Evolutionary conservation across 2,113 vertebrate species (phyloP).

Genomic region (Alethe diademata): DNA sequence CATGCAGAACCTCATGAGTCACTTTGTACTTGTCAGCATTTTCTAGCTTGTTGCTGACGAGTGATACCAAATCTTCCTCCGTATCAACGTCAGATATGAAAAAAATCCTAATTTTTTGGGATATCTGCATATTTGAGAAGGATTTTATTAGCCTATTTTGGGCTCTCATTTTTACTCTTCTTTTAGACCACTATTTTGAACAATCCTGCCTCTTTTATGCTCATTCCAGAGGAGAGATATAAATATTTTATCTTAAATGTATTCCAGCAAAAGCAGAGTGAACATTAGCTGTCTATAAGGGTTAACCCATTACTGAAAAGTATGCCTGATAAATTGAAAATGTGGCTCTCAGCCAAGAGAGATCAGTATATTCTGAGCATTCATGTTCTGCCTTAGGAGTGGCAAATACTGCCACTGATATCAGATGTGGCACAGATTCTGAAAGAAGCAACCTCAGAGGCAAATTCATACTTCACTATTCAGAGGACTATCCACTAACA

Average conservation of each 20-base stretch:
- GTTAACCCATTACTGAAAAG: constrained; percentile 62
- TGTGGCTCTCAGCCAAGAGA: constrained; percentile 40
- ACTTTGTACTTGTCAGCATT: background rate
- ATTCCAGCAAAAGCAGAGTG: background rate
- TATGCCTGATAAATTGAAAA: constrained; percentile 54
- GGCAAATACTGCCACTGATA: background rate
- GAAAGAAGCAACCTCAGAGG: constrained; percentile 27
- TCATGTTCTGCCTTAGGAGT: constrained; percentile 28
- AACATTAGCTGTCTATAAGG: constrained; percentile 44
- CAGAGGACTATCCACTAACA: background rate
- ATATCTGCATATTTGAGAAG: background rate
- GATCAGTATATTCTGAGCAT: background rate
- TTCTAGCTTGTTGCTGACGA: background rate
- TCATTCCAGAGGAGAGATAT: constrained; percentile 7
- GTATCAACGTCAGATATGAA: background rate
- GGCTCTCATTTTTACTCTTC: background rate
- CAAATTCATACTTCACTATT: background rate
- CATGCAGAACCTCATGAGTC: background rate
- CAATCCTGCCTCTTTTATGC: constrained; percentile 13
- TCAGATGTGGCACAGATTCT: constrained; percentile 27
- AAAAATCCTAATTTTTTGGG: background rate
- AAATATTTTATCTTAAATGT: constrained; percentile 61
- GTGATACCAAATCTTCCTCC: background rate
- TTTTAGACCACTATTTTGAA: constrained; percentile 26
- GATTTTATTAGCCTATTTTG: background rate